Conservation (phyloP, 2,797 vertebrate species). For the Muscicapa striata region DNA sequence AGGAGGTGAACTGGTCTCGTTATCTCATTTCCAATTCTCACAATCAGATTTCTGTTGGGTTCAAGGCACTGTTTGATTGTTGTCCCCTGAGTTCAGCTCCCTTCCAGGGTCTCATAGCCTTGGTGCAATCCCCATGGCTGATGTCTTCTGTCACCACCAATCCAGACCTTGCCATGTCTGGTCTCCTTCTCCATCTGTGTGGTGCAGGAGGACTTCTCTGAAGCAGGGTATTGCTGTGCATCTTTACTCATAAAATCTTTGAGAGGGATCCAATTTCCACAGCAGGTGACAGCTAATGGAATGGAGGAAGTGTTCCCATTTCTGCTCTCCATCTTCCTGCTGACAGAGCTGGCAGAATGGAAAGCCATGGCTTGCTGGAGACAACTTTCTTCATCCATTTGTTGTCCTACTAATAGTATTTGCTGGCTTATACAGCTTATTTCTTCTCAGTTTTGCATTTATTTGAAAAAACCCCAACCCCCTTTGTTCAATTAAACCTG, state of each 20-base stretch:
- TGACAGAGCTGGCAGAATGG: background rate
- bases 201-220: background rate
- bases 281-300: background rate
- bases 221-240: background rate
- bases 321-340: background rate
- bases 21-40: background rate
- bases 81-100: background rate
- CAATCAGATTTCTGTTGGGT: background rate
- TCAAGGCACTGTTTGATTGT: background rate
- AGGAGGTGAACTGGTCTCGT: fast-evolving
- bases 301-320: background rate
- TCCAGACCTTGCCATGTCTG: background rate
- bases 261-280: background rate
- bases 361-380: background rate
- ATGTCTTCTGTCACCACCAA: background rate
- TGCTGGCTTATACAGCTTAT: background rate
- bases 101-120: background rate
- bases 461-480: background rate
- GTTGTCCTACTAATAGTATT: background rate
- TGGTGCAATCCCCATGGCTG: background rate
- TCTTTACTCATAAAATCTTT: background rate
- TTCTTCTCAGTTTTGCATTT: background rate
- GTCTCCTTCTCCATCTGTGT: background rate
- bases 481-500: background rate
- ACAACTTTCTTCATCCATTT: background rate